Evolutionary conservation across 2,113 vertebrate species (phyloP).

Genomic region (Gorilla gorilla): DNA sequence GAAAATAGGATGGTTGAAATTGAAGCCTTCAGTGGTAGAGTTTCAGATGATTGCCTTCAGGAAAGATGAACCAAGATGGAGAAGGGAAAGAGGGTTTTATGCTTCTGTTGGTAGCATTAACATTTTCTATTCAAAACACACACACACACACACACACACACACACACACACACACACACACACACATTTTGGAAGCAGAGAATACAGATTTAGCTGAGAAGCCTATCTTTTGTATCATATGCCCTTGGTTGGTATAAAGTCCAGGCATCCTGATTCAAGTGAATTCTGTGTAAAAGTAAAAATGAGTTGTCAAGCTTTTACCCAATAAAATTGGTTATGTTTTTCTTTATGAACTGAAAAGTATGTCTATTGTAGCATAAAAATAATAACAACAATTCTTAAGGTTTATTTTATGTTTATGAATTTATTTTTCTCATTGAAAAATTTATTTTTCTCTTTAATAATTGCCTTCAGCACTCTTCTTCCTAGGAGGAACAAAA

Average conservation of each 20-base stretch:
- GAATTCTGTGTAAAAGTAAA: conserved; percentile 34
- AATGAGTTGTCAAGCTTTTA: background rate
- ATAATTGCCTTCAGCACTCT: background rate
- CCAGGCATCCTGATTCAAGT: background rate
- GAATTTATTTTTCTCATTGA: background rate
- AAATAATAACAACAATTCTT: background rate
- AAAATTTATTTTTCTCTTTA: background rate
- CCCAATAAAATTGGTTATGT: background rate
- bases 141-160: no score
- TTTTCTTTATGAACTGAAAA: conserved; percentile 9
- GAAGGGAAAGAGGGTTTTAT: background rate
- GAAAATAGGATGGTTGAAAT: background rate
- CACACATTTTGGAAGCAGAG: background rate
- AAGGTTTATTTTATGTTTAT: background rate
- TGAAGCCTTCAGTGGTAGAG: background rate
- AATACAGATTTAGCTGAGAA: background rate
- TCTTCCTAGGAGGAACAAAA: background rate
- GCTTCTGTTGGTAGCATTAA: background rate
- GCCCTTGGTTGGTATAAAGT: background rate
- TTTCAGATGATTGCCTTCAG: background rate
- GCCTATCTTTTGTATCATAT: background rate
- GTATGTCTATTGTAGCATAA: background rate
- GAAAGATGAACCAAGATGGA: background rate
- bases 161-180: background rate
- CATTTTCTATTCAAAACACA: background rate